phyloP scores from a whole-genome alignment of 2,113 vertebrate species.

The Entomyzon cyanotis region DNA sequence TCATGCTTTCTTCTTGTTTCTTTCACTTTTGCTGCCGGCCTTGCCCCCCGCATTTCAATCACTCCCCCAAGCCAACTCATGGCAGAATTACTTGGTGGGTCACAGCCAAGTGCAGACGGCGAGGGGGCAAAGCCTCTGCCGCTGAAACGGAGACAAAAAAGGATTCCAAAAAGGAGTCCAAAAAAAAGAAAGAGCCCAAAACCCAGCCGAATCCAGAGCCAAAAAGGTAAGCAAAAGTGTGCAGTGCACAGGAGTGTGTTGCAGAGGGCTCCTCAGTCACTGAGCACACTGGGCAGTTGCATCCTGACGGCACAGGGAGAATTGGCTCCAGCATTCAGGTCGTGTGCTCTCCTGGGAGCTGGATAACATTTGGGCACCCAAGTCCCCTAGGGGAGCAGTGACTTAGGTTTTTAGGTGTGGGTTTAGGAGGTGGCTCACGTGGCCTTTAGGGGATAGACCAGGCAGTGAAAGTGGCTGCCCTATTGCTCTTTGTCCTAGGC shows the following conservation, averaged over 20 bases:
- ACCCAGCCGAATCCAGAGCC: constrained; percentile 78
- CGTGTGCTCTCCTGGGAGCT: not conserved
- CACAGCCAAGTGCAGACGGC: constrained; percentile 77
- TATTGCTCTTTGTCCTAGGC: not conserved
- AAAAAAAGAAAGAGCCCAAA: constrained; percentile 91
- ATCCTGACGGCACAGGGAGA: fast-evolving
- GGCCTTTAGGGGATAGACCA: fast-evolving
- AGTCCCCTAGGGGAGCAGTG: fast-evolving
- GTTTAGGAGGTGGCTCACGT: not conserved
- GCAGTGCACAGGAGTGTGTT: constrained; percentile 31
- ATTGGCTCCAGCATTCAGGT: fast-evolving
- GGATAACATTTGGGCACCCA: not conserved
- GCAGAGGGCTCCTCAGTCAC: not conserved
- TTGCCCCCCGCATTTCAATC: constrained; percentile 82
- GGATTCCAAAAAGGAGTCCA: constrained; percentile 92
- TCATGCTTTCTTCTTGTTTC: constrained; percentile 78
- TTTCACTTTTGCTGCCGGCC: constrained; percentile 82
- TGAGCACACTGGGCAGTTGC: not conserved
- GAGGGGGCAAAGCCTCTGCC: constrained; percentile 76
- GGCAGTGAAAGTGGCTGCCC: not conserved
- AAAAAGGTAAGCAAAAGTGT: constrained; percentile 82
- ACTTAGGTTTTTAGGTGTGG: not conserved
- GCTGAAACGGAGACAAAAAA: constrained; percentile 82
- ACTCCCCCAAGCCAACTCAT: constrained; percentile 84
- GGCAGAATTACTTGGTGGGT: constrained; percentile 83